Percentiles rank a stretch among this genome's conserved stretches.
Conservation (phyloP, 2,888 invertebrate species). For the Ctena decussata region DNA sequence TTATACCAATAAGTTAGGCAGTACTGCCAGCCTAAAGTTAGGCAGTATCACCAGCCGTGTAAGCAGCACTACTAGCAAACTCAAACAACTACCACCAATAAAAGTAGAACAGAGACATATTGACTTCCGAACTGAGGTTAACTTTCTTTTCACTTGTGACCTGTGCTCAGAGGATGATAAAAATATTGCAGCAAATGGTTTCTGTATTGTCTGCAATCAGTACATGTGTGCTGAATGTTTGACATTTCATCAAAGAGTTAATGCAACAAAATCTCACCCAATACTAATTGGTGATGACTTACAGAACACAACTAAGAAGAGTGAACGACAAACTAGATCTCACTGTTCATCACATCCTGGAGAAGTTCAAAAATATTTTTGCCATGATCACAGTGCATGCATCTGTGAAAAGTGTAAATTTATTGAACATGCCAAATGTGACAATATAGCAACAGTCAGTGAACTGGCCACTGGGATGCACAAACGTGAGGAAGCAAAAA, state of each 20-base stretch:
- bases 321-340: not conserved
- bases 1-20: not conserved
- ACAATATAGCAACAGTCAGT: not conserved
- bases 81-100: not conserved
- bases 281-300: not conserved
- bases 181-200: not conserved
- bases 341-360: not conserved
- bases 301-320: not conserved
- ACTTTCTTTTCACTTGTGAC: not conserved
- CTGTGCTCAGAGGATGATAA: not conserved
- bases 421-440: not conserved
- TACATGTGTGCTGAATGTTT: not conserved
- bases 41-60: not conserved
- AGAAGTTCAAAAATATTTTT: not conserved
- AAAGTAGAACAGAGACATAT: not conserved
- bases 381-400: not conserved
- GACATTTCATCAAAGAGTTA: not conserved
- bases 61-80: not conserved
- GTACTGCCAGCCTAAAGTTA: not conserved
- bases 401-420: conserved; percentile 1
- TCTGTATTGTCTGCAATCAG: not conserved
- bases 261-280: not conserved
- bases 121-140: not conserved
- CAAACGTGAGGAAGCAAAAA: not conserved
- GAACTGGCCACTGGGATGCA: not conserved